phyloP scores from a whole-genome alignment of 1,140 invertebrate genomes.

The Dermatophagoides farinae region DNA sequence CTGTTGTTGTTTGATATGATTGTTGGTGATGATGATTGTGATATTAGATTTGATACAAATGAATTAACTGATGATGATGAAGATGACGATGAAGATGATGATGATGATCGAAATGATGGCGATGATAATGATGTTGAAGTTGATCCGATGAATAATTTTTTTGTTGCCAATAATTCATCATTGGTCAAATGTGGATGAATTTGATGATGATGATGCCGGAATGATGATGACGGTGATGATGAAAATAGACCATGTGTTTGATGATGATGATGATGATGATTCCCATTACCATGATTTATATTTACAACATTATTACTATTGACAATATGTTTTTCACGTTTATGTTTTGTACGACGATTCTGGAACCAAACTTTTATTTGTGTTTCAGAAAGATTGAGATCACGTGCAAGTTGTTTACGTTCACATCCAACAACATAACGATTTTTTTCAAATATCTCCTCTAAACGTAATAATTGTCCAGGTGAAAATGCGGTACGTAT shows the following conservation, averaged over 20 bases:
- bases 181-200: background rate
- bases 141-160: background rate
- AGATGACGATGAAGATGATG: background rate
- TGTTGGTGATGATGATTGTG: background rate
- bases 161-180: background rate
- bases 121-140: background rate
- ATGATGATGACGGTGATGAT: too few species aligned
- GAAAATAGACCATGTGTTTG: too few species aligned
- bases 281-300: background rate
- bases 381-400: slow-evolving; percentile 68
- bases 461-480: slow-evolving; percentile 69
- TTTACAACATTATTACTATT: background rate
- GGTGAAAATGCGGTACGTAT: slow-evolving; percentile 84
- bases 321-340: slow-evolving; percentile 6
- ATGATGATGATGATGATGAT: too few species aligned
- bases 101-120: background rate
- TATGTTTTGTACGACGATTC: slow-evolving; percentile 65
- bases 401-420: slow-evolving; percentile 63
- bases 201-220: too few species aligned
- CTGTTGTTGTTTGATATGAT: too few species aligned
- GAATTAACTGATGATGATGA: background rate
- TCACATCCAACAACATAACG: slow-evolving; percentile 92
- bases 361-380: slow-evolving; percentile 94
- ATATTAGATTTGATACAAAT: background rate
- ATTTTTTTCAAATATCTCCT: slow-evolving; percentile 77